Evolutionary conservation across 2,113 vertebrate species (phyloP), one percentile per base, ranked within the genome.

Genomic region (Caranx melampygus): DNA sequence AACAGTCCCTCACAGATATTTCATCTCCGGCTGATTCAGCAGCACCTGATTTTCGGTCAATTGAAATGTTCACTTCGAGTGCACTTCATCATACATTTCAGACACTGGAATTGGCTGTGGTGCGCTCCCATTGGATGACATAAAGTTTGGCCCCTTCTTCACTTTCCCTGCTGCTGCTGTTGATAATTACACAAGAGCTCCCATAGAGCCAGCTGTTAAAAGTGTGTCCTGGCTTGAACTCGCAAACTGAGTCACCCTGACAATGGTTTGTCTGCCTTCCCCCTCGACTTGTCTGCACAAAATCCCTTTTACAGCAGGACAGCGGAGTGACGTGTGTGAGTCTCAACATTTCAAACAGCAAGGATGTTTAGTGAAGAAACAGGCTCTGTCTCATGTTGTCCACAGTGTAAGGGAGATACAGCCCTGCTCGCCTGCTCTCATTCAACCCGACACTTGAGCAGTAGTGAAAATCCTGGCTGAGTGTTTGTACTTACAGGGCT

Each of bases 201-300:
- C 89, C 69, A 85, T 88, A 89, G 92, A 92, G 87, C 82, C 92
- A 94, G 92, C 92, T 94, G 92, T 87, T 89, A 76, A 80, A 80
- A 87, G 85, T 86, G 72, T 93, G 93, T 93, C 92, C 92, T 83
- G 85, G 91, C 88, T 73, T 93, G 92, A 94, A 94, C 93, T 84
- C 49, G 62, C 73, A 79, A 87, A 92, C 91, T 90, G 83, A 91
- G 81, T 94, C 91, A 91, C 89, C 81, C 72, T 67, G 72, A 83
- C 82, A 82, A 75, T 60, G 78, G 81, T 83, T 84, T 21, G 16
- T 64, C 34, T 69, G 73, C 79, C 85, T 93, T 87, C 66, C 66
- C 63, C 86, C 79, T 14, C 26, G 45, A 84, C 77, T 85, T 13
- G 79, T 75, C 59, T 82, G 62, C 83, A 57, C 74, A 68, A 44